Conservation (phyloP, 2,113 vertebrate species). For the Oryzias melastigma region DNA sequence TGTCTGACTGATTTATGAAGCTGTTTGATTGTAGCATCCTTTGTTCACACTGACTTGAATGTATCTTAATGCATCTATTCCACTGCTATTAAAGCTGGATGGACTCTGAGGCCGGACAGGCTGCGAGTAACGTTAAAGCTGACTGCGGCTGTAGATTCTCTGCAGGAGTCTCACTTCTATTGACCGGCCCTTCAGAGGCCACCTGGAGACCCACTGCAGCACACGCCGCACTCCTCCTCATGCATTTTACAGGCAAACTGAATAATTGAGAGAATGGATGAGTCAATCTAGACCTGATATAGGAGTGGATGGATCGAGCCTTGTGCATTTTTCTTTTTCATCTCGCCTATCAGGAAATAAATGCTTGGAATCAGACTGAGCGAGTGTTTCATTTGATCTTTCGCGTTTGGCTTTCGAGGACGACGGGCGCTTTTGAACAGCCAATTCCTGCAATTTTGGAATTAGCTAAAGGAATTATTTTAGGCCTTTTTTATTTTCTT, state of each 20-base stretch:
- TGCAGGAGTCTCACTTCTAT: slow-evolving; percentile 10
- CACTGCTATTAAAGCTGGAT: slow-evolving; percentile 3
- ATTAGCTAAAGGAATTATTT: slow-evolving; percentile 70
- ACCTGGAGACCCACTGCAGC: slow-evolving; percentile 34
- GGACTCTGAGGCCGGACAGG: slow-evolving; percentile 15
- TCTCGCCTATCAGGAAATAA: slow-evolving; percentile 54
- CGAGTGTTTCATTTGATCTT: slow-evolving; percentile 44
- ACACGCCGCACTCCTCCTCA: slow-evolving; percentile 23
- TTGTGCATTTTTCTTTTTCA: slow-evolving; percentile 12
- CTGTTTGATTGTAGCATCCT: too few species aligned
- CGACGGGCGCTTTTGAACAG: slow-evolving; percentile 50
- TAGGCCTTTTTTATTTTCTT: slow-evolving; percentile 63
- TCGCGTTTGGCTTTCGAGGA: slow-evolving; percentile 20
- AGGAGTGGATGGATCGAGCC: slow-evolving; percentile 6
- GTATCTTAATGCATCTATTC: not conserved
- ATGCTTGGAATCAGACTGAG: slow-evolving; percentile 46
- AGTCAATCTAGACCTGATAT: slow-evolving; percentile 35
- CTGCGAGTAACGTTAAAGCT: slow-evolving; percentile 12
- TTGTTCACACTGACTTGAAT: not conserved
- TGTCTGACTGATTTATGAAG: too few species aligned
- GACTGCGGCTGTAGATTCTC: slow-evolving; percentile 5
- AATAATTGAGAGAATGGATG: slow-evolving; percentile 58
- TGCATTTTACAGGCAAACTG: slow-evolving; percentile 36
- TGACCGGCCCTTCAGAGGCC: slow-evolving; percentile 28
- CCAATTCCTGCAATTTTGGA: slow-evolving; percentile 55